These are phyloP conservation scores for Sarcophaga bullata DNA, from an alignment of 1,140 invertebrate species.

Conservation along the genomic window DNA sequence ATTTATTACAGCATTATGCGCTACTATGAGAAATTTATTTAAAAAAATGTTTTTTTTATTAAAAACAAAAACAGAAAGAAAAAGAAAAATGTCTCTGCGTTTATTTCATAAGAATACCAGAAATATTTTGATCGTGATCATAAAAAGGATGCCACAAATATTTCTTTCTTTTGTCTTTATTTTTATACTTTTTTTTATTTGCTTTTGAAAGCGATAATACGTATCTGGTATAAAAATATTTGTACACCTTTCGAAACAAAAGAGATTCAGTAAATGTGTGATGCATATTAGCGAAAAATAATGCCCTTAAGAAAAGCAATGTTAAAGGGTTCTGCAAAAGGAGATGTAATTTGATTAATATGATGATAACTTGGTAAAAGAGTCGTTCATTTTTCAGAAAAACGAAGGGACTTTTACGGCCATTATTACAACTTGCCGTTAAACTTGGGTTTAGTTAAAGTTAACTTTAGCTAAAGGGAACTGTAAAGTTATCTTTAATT, in stretches of 20 bases:
- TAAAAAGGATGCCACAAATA: slow-evolving; percentile 19
- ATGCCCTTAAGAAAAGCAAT: too few species aligned
- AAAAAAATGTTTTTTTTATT: not conserved
- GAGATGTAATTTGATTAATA: not conserved
- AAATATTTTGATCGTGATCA: slow-evolving; percentile 37
- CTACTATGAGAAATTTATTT: not conserved
- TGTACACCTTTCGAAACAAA: not conserved
- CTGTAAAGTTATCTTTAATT: too few species aligned
- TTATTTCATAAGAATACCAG: not conserved
- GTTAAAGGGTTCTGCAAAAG: not conserved
- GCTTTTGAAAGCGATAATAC: slow-evolving; percentile 9
- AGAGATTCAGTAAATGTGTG: not conserved
- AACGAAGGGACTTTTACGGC: too few species aligned
- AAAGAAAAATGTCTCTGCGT: slow-evolving; percentile 6
- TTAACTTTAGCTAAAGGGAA: too few species aligned
- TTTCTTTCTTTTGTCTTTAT: not conserved
- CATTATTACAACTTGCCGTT: too few species aligned
- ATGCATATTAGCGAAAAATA: not conserved
- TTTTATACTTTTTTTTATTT: not conserved
- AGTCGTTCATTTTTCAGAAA: too few species aligned
- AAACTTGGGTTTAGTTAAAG: too few species aligned
- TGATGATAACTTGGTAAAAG: too few species aligned
- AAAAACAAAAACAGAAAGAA: not conserved
- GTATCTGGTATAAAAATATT: not conserved
- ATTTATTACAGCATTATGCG: not conserved